Evolutionary conservation across 2,888 invertebrate species (phyloP).

Genomic region (Heteromurus nitidus): DNA sequence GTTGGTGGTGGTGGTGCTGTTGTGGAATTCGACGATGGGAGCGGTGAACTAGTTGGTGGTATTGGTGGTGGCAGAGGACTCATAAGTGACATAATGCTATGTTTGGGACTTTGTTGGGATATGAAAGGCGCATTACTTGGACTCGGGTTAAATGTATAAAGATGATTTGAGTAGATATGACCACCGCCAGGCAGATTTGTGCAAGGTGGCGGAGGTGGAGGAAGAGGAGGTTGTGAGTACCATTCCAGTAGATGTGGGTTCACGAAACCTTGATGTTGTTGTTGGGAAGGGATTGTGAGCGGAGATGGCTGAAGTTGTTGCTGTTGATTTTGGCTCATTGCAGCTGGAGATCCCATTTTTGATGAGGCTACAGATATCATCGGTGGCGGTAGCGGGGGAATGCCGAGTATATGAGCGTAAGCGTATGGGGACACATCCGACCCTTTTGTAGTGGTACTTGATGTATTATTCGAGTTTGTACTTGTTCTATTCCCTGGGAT

Average conservation of each 20-base stretch:
- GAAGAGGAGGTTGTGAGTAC: slow-evolving; percentile 67
- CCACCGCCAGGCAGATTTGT: slow-evolving; percentile 55
- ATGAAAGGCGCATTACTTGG: slow-evolving; percentile 57
- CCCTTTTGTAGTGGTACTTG: slow-evolving; percentile 67
- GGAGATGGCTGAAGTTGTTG: slow-evolving; percentile 36
- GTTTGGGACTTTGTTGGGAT: slow-evolving; percentile 63
- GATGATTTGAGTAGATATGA: slow-evolving; percentile 73
- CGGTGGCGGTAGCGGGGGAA: slow-evolving; percentile 62
- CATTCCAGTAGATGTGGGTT: slow-evolving; percentile 71
- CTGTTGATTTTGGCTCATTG: slow-evolving; percentile 41
- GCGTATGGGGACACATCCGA: slow-evolving; percentile 73
- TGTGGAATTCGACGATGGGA: slow-evolving; percentile 36
- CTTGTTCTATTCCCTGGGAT: slow-evolving; percentile 60
- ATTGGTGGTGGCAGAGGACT: slow-evolving; percentile 53
- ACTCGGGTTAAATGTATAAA: slow-evolving; percentile 70
- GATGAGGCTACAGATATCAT: slow-evolving; percentile 50
- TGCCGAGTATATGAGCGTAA: slow-evolving; percentile 71
- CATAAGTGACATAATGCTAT: slow-evolving; percentile 52
- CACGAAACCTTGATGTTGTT: slow-evolving; percentile 43
- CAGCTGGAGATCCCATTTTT: slow-evolving; percentile 13
- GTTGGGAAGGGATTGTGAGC: slow-evolving; percentile 49
- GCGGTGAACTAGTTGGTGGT: slow-evolving; percentile 42
- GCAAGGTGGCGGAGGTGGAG: slow-evolving; percentile 23
- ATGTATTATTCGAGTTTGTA: slow-evolving; percentile 61
- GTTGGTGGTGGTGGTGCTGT: slow-evolving; percentile 42